Conservation (phyloP, 2,113 vertebrate genomes). For the Eidolon helvum region DNA sequence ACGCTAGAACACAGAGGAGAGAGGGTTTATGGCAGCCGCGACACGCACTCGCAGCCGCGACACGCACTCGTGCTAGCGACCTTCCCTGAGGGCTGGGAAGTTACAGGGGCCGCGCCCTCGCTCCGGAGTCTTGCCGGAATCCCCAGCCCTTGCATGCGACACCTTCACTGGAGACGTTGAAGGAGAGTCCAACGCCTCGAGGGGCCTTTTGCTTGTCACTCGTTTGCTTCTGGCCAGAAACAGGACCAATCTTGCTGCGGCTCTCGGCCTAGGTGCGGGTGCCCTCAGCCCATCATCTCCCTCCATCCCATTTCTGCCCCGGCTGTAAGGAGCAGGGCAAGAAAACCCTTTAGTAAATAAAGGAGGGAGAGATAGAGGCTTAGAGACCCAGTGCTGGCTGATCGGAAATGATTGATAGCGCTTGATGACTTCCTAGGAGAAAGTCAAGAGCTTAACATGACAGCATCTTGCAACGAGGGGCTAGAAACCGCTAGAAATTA, state of each 20-base stretch:
- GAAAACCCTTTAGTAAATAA: background rate
- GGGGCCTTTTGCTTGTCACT: background rate
- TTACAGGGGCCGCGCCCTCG: background rate
- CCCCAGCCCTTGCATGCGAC: too few relatives aligned
- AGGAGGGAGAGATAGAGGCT: background rate
- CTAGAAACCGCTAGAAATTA: background rate
- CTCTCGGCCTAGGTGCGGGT: rapidly evolving
- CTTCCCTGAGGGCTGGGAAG: background rate
- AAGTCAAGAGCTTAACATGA: constrained; percentile 1
- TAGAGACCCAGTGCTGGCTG: background rate
- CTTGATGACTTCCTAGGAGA: background rate
- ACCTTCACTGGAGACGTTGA: background rate
- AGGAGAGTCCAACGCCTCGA: background rate
- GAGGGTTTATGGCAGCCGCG: too few relatives aligned
- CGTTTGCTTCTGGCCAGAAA: background rate
- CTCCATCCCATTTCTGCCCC: background rate
- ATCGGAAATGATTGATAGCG: background rate
- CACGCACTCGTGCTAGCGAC: background rate
- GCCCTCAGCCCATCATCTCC: background rate
- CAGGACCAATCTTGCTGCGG: background rate
- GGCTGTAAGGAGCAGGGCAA: background rate
- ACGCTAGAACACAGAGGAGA: background rate
- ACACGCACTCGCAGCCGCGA: too few relatives aligned
- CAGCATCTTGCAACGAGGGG: background rate
- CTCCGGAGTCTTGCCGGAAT: background rate